Evolutionary conservation across 2,113 vertebrate species (phyloP), one percentile per base, ranked within the genome.

Genomic region (Podarcis cretensis): DNA sequence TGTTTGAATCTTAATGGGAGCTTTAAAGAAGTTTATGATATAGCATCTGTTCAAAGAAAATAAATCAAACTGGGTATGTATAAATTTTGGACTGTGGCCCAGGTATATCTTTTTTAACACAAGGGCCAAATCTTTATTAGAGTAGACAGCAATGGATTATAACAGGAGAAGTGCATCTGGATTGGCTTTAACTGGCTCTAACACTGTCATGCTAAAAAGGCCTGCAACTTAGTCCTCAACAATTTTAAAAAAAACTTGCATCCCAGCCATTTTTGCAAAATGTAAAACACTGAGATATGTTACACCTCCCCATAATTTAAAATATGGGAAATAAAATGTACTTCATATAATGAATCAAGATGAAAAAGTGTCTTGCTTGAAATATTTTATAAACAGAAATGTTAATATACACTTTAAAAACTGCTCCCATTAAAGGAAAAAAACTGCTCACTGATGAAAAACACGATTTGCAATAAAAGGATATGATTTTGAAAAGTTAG

Each of bases 1-100:
- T 48, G 43, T 54, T 65, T 6, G 2, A 79, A 32, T n/a, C 12
- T 32, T 32, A 30, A 43, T 66, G 59, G 16, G 37, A 78, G 25
- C 32, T 32, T 68, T 20, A 86, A 32, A 79, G 30, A 78, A 32
- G 27, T 79, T 54, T 87, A 43, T 35, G 23, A 81, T 63, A 59
- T 30, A 81, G 32, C 68, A 27, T 13, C 7, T 63, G 7, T 73
- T 74, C 54, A 59, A 23, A 54, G 27, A 37, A 63, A 76, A 57
- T 37, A 85, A 87, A 27, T 32, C 57, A 80, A 9, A 6, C 18
- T 40, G 48, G 78, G 4, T 32, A 74, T 59, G 21, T 71, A 71
- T n/a, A 87, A 71, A 80, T 9, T 80, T 65, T 87, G 77, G 85
- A 80, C n/a, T 48, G 8, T 87, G 43, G 77, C 77, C n/a, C 40